Evolutionary conservation across 2,888 invertebrate species (phyloP), one percentile per base, ranked within the genome.

Genomic region (Oligia strigilis): DNA sequence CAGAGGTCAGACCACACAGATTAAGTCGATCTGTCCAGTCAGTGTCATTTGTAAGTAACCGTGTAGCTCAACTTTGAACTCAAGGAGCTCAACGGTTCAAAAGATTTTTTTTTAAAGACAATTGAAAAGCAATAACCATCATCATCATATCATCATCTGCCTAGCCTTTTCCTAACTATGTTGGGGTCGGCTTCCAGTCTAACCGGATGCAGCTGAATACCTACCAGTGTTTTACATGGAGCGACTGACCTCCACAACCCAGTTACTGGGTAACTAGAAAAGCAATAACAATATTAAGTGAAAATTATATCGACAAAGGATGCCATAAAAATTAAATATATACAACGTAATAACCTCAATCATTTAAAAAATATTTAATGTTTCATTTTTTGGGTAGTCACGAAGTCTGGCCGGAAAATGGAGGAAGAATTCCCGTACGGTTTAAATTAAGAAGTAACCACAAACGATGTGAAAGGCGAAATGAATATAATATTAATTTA

Each of bases 401-500:
- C 55, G 14, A 73, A 60, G 5, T 55, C 8, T 19, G 19, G 60
- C 40, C 29, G 9, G 23, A 55, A 65, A 71, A 65, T 55, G 8
- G 60, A 73, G 70, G 19, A 62, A 70, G 19, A 65, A 79, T 55
- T 66, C 17, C 46, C 62, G 1, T 9, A 71, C 60, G 6, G 14
- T 43, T n/a, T 69, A 52, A 79, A 84, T 84, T 67, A 78, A 84
- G 60, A 43, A 67, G 14, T 62, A 55, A 29, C 73, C 60, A 23
- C 40, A 71, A 80, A 62, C 14, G 4, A 40, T n/a, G 13, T 71
- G 65, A 80, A 66, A 46, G 29, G 36, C 9, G 46, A 55, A 78
- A 36, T 75, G n/a, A 85, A 75, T 71, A 14, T 52, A 49, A 67
- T 62, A 74, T 64, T 49, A 13, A 29, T 70, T 79, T 64, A 17